Percentiles rank a stretch among this genome's conserved stretches.
Conservation (phyloP, 2,797 vertebrate species). For the Zenarchopterus dispar region DNA sequence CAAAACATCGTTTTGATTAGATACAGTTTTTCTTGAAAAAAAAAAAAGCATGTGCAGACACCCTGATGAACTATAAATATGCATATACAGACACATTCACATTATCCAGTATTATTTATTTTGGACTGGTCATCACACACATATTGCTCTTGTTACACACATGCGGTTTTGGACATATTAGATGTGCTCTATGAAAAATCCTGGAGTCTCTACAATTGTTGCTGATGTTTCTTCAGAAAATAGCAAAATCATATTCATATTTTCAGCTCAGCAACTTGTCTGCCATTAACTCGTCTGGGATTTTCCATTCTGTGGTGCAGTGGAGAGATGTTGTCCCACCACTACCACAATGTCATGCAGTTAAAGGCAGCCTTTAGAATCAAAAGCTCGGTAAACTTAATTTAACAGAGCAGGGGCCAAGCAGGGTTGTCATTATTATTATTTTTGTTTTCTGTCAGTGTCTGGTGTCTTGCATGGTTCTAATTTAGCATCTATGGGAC, state of each 20-base stretch:
- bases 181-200: slow-evolving; percentile 20
- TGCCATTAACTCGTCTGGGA: slow-evolving; percentile 15
- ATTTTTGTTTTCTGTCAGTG: slow-evolving; percentile 8
- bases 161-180: slow-evolving; percentile 53
- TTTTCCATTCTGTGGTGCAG: slow-evolving; percentile 44
- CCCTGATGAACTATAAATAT: background rate
- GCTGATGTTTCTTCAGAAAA: slow-evolving; percentile 47
- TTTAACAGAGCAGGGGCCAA: slow-evolving; percentile 24
- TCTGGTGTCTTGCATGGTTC: slow-evolving; percentile 31
- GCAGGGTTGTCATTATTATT: slow-evolving; percentile 13
- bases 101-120: slow-evolving; percentile 3
- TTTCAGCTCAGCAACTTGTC: slow-evolving; percentile 20
- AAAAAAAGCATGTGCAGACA: too few species aligned
- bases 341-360: slow-evolving; percentile 23
- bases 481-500: slow-evolving; percentile 36
- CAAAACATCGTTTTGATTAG: too few species aligned
- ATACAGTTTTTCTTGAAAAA: too few species aligned
- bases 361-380: slow-evolving; percentile 23
- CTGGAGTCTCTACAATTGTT: slow-evolving; percentile 30
- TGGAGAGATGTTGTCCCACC: slow-evolving; percentile 16
- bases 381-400: slow-evolving; percentile 18
- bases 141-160: slow-evolving; percentile 54
- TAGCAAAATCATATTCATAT: slow-evolving; percentile 42
- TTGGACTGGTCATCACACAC: slow-evolving; percentile 27
- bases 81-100: background rate